phyloP scores from a whole-genome alignment of 2,113 vertebrate genomes.

The Macrotis lagotis region DNA sequence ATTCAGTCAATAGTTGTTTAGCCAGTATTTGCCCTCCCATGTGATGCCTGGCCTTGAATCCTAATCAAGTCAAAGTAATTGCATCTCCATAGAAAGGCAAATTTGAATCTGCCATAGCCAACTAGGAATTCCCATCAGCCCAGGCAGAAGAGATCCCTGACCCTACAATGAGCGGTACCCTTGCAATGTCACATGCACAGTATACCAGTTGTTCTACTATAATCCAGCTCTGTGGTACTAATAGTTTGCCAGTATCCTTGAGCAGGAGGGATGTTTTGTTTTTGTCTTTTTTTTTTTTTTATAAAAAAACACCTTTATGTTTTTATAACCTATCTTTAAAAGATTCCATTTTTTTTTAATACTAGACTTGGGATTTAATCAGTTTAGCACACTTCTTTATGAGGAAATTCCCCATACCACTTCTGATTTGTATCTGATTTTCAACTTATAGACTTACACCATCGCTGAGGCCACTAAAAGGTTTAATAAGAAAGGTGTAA shows the following conservation, averaged over 20 bases:
- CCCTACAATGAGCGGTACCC: too few species aligned
- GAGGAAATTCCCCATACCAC: background rate
- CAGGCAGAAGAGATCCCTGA: too few species aligned
- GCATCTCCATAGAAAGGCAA: too few species aligned
- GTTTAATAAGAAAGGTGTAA: background rate
- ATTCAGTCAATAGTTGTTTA: too few species aligned
- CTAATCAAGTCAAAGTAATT: too few species aligned
- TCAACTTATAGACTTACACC: background rate
- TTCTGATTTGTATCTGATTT: background rate
- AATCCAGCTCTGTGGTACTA: background rate
- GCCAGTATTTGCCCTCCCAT: too few species aligned
- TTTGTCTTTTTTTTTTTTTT: too few species aligned
- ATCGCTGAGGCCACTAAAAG: background rate
- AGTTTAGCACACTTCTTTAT: background rate
- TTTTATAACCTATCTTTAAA: background rate
- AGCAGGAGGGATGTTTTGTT: background rate
- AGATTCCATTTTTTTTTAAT: background rate
- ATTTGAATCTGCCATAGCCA: too few species aligned
- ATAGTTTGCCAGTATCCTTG: background rate
- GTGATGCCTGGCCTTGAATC: too few species aligned
- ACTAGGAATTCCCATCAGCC: too few species aligned
- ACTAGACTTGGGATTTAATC: background rate
- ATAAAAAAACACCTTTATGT: too few species aligned
- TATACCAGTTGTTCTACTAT: background rate
- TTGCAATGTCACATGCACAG: too few species aligned